Evolutionary conservation across 2,888 invertebrate species (phyloP), one percentile per base, ranked within the genome.

Genomic region (Penaeus monodon): DNA sequence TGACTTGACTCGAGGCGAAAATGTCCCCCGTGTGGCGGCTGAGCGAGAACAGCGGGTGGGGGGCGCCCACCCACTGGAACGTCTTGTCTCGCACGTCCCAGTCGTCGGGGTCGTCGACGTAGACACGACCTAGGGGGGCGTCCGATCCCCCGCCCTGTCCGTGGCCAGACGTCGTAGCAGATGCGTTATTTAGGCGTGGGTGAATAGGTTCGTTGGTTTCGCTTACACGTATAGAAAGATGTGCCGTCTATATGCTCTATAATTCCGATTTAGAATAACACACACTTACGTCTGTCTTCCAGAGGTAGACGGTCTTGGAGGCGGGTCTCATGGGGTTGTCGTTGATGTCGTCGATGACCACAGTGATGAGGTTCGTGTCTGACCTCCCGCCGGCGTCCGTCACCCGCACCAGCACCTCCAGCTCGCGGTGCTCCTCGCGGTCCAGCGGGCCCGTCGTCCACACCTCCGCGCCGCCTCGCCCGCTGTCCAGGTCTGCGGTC

Each of bases 31-130:
- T 96, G 92, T 97, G 96, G 92, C 96, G 96, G 92, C 98, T 96
- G 64, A 99, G 93, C 89, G 96, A 96, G 92, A 98, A 98, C 91
- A 95, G 95, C 1, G 96, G 95, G 93, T 97, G 97, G 76, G 91
- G 84, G 8, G 77, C 22, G 38, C 83, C 78, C 12, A 44, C 70
- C 97, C 98, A 98, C 92, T 97, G 97, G 94, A 98, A 99, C 91
- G 97, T 97, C 93, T 99, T 99, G 92, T 99, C 99, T 0, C 96
- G 97, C 90, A 98, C 93, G 93, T 99, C 99, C 99, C 99, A 99
- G 92, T 99, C 99, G 92, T 99, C 99, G 90, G 97, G 94, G 93
- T 99, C 99, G 92, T 97, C 97, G 0, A 99, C 99, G 92, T 98
- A 99, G 14, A 99, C 99, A 89, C 97, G 94, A 65, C 99, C 99